Evolutionary conservation across 2,888 invertebrate species (phyloP).

Genomic region (Caenorhabditis sp.): DNA sequence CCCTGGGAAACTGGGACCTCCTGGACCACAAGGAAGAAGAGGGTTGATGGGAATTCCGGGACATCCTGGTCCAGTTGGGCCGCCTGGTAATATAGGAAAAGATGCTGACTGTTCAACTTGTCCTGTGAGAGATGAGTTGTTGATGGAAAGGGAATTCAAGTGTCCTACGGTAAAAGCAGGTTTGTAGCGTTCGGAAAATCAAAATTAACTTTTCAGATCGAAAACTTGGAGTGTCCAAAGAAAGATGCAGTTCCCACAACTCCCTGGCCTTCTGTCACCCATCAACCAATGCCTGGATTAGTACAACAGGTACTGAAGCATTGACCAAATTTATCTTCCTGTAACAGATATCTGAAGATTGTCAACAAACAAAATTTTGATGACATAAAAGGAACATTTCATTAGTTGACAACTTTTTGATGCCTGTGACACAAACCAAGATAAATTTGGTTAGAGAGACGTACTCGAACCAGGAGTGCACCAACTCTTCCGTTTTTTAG

Average conservation of each 20-base stretch:
- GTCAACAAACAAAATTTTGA: too few species aligned
- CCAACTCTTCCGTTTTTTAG: constrained; percentile 62
- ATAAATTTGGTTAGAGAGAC: too few species aligned
- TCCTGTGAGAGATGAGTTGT: constrained; percentile 75
- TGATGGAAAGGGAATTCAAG: constrained; percentile 66
- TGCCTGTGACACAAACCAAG: too few species aligned
- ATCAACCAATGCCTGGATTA: constrained; percentile 75
- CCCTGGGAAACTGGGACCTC: constrained; percentile 70
- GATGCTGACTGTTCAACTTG: constrained; percentile 80
- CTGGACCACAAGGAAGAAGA: constrained; percentile 72
- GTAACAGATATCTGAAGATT: too few species aligned
- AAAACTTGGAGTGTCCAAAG: constrained; percentile 74
- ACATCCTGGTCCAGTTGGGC: constrained; percentile 74
- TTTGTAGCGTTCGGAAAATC: not conserved
- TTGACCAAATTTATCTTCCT: too few species aligned
- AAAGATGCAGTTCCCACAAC: constrained; percentile 48
- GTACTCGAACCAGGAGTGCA: too few species aligned
- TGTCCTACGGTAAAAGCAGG: constrained; percentile 67
- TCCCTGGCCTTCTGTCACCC: constrained; percentile 63
- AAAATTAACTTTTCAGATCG: constrained; percentile 62
- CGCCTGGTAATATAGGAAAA: constrained; percentile 77
- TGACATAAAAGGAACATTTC: too few species aligned
- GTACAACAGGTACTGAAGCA: constrained; percentile 74
- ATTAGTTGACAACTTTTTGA: too few species aligned
- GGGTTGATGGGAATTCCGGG: constrained; percentile 77